Conservation (phyloP, 92 coral and sea anemone genomes). For the Metridium senile region DNA sequence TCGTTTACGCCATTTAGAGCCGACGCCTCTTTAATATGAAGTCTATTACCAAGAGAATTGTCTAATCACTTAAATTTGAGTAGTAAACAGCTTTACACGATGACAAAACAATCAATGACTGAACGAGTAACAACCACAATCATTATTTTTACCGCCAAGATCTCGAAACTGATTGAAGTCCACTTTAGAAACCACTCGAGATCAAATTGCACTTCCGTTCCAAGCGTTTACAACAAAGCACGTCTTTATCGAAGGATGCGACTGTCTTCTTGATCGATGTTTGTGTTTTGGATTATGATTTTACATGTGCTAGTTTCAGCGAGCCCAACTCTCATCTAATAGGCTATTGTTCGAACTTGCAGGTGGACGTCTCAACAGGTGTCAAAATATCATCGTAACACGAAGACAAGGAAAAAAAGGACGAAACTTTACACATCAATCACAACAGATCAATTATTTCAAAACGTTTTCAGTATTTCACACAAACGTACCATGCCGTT, state of each 20-base stretch:
- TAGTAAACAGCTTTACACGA: neutral
- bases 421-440: neutral
- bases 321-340: neutral
- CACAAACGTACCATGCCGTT: neutral
- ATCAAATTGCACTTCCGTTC: neutral
- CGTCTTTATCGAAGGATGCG: too few relatives aligned
- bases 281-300: neutral
- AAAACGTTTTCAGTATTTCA: neutral
- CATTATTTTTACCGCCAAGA: too few relatives aligned
- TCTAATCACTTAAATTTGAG: neutral
- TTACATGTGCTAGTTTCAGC: conserved; percentile 7
- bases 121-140: neutral
- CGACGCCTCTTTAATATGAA: conserved; percentile 1
- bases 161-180: neutral
- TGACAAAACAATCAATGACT: neutral
- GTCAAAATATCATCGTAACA: neutral
- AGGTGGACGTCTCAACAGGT: conserved; percentile 18
- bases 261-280: neutral
- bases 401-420: neutral
- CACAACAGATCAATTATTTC: neutral
- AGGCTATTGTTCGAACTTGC: neutral
- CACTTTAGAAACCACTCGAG: neutral
- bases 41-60: neutral
- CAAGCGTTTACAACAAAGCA: neutral
- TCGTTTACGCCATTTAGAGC: neutral